phyloP scores from a whole-genome alignment of 2,113 vertebrate genomes.

The Tetrax tetrax region DNA sequence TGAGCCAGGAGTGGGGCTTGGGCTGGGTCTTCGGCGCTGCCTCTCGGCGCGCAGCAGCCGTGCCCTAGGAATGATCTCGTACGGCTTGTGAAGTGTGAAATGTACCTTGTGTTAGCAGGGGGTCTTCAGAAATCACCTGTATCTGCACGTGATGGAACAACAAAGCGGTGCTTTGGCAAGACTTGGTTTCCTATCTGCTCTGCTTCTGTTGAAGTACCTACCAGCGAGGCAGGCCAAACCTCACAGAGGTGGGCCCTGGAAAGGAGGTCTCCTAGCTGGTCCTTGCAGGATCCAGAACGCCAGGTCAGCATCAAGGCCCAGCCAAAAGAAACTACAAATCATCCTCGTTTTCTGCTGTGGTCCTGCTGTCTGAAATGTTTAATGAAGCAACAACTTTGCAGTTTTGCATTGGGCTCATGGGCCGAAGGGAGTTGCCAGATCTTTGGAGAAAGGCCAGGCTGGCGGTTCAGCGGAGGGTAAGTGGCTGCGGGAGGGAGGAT shows the following conservation, averaged over 20 bases:
- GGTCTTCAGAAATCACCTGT: neutral
- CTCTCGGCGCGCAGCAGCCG: neutral
- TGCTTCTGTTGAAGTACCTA: neutral
- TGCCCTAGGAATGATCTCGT: accelerated
- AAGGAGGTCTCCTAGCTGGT: neutral
- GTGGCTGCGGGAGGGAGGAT: neutral
- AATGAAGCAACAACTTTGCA: neutral
- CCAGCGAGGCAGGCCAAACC: neutral
- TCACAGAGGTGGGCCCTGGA: neutral
- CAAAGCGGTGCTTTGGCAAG: neutral
- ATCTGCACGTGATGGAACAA: neutral
- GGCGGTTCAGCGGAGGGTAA: neutral
- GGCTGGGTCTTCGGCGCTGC: neutral
- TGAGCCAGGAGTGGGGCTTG: neutral
- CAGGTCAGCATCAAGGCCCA: neutral
- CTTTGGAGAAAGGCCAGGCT: neutral
- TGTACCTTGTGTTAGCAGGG: neutral
- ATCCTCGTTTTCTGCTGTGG: accelerated
- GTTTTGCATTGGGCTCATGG: accelerated
- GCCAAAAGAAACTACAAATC: neutral
- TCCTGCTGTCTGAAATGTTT: neutral
- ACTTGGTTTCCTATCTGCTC: neutral
- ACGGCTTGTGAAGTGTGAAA: neutral
- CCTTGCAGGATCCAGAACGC: neutral
- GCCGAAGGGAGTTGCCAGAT: neutral